Conservation (phyloP, 2,797 vertebrate species). For the Pipistrellus nathusii region DNA sequence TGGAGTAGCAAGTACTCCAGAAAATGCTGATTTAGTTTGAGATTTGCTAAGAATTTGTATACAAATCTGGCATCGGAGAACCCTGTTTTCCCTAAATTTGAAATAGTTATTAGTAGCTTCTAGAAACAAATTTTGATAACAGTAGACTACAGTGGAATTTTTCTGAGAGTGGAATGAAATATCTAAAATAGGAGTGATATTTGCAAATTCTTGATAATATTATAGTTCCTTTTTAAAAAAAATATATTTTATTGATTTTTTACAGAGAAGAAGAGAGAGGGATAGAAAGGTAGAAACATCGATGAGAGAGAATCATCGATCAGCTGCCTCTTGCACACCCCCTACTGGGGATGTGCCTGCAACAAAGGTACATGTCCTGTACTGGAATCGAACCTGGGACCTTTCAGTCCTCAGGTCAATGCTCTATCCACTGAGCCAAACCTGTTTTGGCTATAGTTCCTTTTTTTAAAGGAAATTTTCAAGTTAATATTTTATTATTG, state of each 20-base stretch:
- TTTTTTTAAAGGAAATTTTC: neutral
- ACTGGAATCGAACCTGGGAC: too few relatives aligned
- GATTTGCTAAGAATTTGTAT: conserved; percentile 34
- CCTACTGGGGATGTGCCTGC: too few relatives aligned
- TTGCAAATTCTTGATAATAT: neutral
- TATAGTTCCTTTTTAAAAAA: neutral
- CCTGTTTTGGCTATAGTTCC: too few relatives aligned
- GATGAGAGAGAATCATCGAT: too few relatives aligned
- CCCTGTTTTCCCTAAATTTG: neutral
- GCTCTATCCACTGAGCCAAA: too few relatives aligned
- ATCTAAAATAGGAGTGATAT: neutral
- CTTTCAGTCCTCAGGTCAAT: too few relatives aligned
- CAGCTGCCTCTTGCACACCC: too few relatives aligned
- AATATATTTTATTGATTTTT: too few relatives aligned
- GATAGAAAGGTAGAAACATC: too few relatives aligned
- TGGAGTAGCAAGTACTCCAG: conserved; percentile 41
- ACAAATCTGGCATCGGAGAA: neutral
- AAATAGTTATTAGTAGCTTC: conserved; percentile 31
- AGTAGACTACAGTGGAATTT: neutral
- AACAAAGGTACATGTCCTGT: too few relatives aligned
- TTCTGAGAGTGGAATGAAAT: neutral
- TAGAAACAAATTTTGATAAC: conserved; percentile 23
- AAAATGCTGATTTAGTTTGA: conserved; percentile 36
- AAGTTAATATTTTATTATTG: conserved; percentile 33
- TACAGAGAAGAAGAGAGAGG: too few relatives aligned